These are phyloP conservation scores for Solea senegalensis DNA, from an alignment of 2,113 vertebrate genomes.

Conservation along the genomic window DNA sequence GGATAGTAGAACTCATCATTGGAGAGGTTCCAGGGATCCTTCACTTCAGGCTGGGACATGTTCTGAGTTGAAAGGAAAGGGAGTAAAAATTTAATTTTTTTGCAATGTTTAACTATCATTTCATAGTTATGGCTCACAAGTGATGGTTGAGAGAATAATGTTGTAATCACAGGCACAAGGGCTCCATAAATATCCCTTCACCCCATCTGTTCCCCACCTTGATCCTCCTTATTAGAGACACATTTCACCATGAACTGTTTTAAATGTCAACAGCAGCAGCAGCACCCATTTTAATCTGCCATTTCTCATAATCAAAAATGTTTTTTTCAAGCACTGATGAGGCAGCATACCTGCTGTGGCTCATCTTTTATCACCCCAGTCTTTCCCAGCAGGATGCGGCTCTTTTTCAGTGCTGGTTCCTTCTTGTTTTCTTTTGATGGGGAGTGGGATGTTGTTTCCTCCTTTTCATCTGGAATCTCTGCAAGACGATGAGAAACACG, in stretches of 20 bases:
- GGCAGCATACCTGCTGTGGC: conserved; percentile 89
- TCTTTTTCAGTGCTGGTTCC: conserved; percentile 96
- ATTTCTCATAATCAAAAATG: neutral
- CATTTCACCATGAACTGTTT: neutral
- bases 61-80: conserved; percentile 80
- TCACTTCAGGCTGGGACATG: conserved; percentile 98
- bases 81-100: neutral
- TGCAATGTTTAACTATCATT: no score
- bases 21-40: conserved; percentile 98
- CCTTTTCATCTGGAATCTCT: conserved; percentile 99
- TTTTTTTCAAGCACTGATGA: neutral
- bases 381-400: conserved; percentile 95
- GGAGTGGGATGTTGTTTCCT: conserved; percentile 91
- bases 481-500: conserved; percentile 15
- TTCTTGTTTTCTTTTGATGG: conserved; percentile 98
- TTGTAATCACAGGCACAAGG: neutral
- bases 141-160: neutral
- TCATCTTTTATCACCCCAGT: conserved; percentile 98
- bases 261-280: neutral
- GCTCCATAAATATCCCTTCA: neutral
- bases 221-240: neutral
- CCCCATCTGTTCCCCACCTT: neutral
- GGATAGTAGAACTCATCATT: conserved; percentile 99
- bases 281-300: neutral
- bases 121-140: no score